Base-by-base conservation (phyloP, 2,888 invertebrate genomes). In the Cyclophora punctaria region DNA sequence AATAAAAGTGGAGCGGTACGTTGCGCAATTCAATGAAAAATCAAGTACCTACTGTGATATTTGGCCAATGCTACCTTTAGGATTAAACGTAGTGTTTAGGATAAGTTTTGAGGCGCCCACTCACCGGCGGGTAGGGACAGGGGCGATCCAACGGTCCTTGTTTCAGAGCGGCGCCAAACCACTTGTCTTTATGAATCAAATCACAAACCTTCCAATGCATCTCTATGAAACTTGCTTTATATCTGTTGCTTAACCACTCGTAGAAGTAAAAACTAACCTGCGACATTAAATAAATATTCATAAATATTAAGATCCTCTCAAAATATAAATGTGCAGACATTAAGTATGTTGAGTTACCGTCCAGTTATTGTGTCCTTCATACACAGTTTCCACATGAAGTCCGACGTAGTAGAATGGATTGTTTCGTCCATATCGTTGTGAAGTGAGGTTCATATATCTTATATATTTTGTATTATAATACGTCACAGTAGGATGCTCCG, bases 151-250 rank as follows among this genome's bases (percentile, higher is more conserved):
- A 20, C 0, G 64, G 51, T 1, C 52, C 53, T 35, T 56, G 60
- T 43, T 57, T 62, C 34, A 70, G 2, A 0, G 60, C 47, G 4
- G 50, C 6, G 4, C 73, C 73, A 7, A 73, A 63, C 45, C 71
- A 65, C 44, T 47, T 45, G 43, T 74, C 72, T 7, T 67, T 67
- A 4, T 62, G 48, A 0, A 60, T 3, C 5, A 74, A n/a, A 44
- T 67, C 60, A 45, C 73, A 75, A 46, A 61, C 50, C 33, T 50
- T 59, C 35, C 49, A 66, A 45, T 72, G 69, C 49, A 73, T 50
- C 42, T 74, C 68, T 2, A 73, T 55, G 41, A 72, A 72, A 3
- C 67, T 66, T 2, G 64, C 54, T 37, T 62, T 68, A 55, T 73
- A 74, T 33, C 49, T 53, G 52, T 68, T 72, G 3, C 62, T 59